Evolutionary conservation across 2,797 vertebrate species (phyloP).

Genomic region (Pipistrellus pygmaeus): DNA sequence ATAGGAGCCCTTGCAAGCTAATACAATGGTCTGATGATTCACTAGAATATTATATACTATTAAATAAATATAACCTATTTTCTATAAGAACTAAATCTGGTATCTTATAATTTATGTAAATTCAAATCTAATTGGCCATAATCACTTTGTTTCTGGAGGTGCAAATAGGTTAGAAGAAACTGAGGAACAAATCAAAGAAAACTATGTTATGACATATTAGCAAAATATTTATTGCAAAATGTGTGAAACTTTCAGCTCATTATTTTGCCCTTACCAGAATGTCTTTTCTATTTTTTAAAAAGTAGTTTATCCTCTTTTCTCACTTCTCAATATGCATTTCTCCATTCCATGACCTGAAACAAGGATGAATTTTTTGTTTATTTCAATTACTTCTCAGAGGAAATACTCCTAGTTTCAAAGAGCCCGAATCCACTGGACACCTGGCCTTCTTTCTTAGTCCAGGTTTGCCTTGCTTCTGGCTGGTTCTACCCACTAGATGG

Average conservation of each 20-base stretch:
- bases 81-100: not conserved
- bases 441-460: slow-evolving; percentile 51
- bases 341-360: not conserved
- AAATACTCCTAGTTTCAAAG: slow-evolving; percentile 32
- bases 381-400: slow-evolving; percentile 43
- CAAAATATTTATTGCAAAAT: not conserved
- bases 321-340: slow-evolving; percentile 1
- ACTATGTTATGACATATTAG: not conserved
- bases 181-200: not conserved
- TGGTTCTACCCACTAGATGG: not conserved
- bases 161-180: not conserved
- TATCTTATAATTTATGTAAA: not conserved
- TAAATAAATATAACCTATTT: not conserved
- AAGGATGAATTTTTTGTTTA: not conserved
- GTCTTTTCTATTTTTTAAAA: not conserved
- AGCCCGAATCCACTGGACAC: not conserved
- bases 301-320: not conserved
- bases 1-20: not conserved
- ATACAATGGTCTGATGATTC: not conserved
- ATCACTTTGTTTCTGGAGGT: not conserved
- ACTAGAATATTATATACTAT: not conserved
- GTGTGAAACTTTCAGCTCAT: not conserved
- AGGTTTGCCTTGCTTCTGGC: slow-evolving; percentile 2
- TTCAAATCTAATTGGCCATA: not conserved
- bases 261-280: not conserved